phyloP scores from a whole-genome alignment of 53 echinoderm and acorn worm species.

The Patiria pectinifera region DNA sequence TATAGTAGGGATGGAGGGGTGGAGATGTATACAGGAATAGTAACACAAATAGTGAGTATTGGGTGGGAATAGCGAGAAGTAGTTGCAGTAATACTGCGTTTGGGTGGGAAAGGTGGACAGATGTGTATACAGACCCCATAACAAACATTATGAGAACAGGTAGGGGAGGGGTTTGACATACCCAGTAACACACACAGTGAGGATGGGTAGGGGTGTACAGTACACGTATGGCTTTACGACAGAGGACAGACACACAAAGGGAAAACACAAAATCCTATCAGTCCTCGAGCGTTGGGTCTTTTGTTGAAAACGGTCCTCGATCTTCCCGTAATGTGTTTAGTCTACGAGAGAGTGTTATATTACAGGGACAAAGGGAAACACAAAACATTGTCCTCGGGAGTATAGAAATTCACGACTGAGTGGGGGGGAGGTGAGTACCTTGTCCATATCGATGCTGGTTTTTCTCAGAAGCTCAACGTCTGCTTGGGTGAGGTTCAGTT shows the following conservation, averaged over 20 bases:
- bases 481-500: slow-evolving; percentile 7
- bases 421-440: background rate
- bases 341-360: no score
- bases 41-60: background rate
- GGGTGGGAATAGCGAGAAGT: no score
- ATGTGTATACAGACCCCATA: background rate
- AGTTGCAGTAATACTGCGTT: no score
- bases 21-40: background rate
- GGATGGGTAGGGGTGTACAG: background rate
- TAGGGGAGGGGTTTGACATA: background rate
- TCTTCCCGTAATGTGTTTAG: no score
- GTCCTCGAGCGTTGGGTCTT: no score
- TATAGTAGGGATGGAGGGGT: no score
- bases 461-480: background rate
- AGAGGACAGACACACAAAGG: no score
- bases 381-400: no score
- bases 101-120: background rate
- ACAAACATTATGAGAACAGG: background rate
- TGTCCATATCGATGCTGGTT: slow-evolving; percentile 18
- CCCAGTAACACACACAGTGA: background rate
- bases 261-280: no score
- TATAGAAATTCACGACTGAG: no score
- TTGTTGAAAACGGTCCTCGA: no score
- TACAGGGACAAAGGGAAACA: no score
- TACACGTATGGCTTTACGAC: background rate